Evolutionary conservation across 2,888 invertebrate species (phyloP).

Genomic region (Leptogaster cylindrica): DNA sequence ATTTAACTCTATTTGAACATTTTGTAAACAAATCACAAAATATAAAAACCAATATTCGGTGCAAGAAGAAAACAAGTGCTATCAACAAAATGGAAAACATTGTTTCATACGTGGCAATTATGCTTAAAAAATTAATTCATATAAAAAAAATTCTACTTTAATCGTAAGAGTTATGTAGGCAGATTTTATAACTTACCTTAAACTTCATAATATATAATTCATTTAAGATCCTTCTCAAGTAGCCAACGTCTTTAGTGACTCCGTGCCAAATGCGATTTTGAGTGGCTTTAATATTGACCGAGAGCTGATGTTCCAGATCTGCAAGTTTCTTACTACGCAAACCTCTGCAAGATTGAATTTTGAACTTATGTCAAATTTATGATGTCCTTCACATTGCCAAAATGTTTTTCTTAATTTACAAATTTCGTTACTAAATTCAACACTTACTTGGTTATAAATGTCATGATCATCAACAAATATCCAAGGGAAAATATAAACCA

Average conservation of each 20-base stretch:
- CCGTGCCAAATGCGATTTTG: conserved; percentile 79
- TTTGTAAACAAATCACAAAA: no score
- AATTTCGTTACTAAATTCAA: not conserved
- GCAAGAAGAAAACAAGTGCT: no score
- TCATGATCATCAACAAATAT: conserved; percentile 87
- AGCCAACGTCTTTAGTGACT: conserved; percentile 76
- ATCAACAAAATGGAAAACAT: no score
- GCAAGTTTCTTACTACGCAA: conserved; percentile 74
- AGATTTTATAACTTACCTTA: conserved; percentile 72
- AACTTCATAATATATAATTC: conserved; percentile 83
- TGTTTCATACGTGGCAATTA: no score
- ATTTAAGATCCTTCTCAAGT: conserved; percentile 76
- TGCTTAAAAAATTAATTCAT: no score
- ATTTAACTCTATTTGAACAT: no score
- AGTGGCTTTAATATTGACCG: conserved; percentile 77
- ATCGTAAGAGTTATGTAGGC: not conserved
- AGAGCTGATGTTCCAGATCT: conserved; percentile 77
- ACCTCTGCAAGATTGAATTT: conserved; percentile 55
- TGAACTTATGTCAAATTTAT: conserved; percentile 51
- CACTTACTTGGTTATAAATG: conserved; percentile 73
- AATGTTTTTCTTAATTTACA: not conserved
- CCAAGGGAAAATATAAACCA: conserved; percentile 94
- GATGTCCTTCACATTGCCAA: conserved; percentile 40
- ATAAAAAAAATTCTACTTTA: no score
- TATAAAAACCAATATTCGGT: no score